Conservation (phyloP, 2,797 vertebrate genomes). For the Petrocephalus schoutedeni region DNA sequence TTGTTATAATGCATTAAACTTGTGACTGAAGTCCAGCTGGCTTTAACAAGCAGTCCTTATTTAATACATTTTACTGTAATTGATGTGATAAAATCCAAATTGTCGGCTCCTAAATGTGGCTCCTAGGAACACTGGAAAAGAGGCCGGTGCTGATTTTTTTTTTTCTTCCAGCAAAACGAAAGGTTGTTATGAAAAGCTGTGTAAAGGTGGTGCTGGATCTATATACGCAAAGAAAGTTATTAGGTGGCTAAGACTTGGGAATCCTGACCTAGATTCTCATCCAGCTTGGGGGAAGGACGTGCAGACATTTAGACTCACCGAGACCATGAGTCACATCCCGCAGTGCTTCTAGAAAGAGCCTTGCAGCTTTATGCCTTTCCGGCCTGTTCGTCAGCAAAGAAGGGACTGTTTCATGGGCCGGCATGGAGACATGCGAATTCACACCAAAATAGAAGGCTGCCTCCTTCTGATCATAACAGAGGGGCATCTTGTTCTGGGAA, state of each 20-base stretch:
- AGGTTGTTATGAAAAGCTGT: not conserved
- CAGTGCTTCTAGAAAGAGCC: not conserved
- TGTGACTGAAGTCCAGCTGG: not conserved
- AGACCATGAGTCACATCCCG: not conserved
- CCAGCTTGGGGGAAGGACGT: not conserved
- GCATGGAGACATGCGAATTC: not conserved
- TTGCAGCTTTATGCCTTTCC: not conserved
- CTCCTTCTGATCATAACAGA: not conserved
- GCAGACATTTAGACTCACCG: not conserved
- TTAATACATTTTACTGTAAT: not conserved
- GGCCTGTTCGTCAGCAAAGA: not conserved
- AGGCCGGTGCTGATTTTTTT: not conserved
- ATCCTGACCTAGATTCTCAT: slow-evolving; percentile 1
- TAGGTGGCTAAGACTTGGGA: not conserved
- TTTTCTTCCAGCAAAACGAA: not conserved
- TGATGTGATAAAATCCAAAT: not conserved
- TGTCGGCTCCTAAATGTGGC: not conserved
- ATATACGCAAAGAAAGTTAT: not conserved
- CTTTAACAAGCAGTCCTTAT: not conserved
- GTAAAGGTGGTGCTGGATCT: not conserved
- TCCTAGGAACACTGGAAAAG: not conserved
- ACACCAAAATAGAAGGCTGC: not conserved
- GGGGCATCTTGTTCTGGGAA: not conserved
- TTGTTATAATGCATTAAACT: not conserved
- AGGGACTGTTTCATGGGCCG: not conserved